Evolutionary conservation across 2,888 invertebrate species (phyloP), one percentile per base, ranked within the genome.

Genomic region (Lamellibrachia satsuma): DNA sequence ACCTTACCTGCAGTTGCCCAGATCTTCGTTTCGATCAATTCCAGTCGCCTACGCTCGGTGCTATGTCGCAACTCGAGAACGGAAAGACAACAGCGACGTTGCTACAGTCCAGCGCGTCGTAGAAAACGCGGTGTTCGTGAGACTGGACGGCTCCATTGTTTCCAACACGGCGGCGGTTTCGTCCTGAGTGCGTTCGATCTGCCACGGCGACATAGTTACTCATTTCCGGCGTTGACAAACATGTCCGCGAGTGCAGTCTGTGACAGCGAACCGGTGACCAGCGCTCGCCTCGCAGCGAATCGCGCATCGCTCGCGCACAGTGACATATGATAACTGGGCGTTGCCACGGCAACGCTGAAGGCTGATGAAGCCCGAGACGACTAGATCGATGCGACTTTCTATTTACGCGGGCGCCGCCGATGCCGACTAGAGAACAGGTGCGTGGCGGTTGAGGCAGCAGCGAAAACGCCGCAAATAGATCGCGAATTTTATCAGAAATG

Each of bases 241-340:
- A 75, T 75, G 75, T 75, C 75, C 75, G 75, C 75, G 22, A 22
- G 75, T 75, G 22, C 75, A 75, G 75, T 15, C 15, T 75, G 22
- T 15, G 75, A 75, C 75, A 75, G 75, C 22, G 22, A 75, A 22
- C 75, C 75, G 15, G 22, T 75, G 22, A 15, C 75, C 15, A 75
- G 75, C 75, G 75, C 75, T 75, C 75, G 75, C 11, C 75, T 6
- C 75, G 22, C 75, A 6, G 75, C 75, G 75, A 75, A 22, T 75
- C 75, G 75, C 75, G 75, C 75, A 75, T 75, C 75, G 75, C 75
- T 75, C 75, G 75, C 75, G 75, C 75, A 75, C 75, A 75, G 22
- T 75, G 75, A 75, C 75, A 75, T 15, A 75, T 75, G 75, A 75
- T 75, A 75, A 75, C 75, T 75, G 4, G 75, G 22, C 75, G 75